phyloP scores from a whole-genome alignment of 2,888 invertebrate species.

The Tinea trinotella region DNA sequence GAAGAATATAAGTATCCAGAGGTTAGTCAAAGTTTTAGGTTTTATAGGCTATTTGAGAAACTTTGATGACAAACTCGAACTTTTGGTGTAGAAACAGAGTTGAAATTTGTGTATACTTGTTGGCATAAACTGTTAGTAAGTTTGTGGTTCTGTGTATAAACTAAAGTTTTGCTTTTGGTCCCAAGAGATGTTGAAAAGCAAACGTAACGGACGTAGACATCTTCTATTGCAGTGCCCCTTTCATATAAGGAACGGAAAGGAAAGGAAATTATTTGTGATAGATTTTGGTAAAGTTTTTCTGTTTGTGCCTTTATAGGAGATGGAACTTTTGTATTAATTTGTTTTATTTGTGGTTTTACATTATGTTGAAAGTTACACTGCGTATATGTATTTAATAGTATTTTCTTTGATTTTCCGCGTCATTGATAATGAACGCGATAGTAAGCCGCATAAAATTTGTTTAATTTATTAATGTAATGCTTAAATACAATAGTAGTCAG shows the following conservation, averaged over 20 bases:
- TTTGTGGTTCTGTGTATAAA: slow-evolving; percentile 5
- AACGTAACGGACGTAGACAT: slow-evolving; percentile 11
- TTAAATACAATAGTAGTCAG: no score
- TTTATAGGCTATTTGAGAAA: neutral
- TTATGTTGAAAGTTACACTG: no score
- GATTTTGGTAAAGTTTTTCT: neutral
- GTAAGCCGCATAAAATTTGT: no score
- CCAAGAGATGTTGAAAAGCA: slow-evolving; percentile 1
- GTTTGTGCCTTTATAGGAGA: neutral
- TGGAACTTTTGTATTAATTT: neutral
- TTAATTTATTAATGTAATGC: no score
- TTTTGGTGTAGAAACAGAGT: neutral
- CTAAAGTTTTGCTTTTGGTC: slow-evolving; percentile 1
- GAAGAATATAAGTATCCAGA: neutral
- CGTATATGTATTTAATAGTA: no score
- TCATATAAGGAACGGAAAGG: neutral
- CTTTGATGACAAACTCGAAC: neutral
- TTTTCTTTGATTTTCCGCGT: no score
- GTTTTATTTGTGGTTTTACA: neutral
- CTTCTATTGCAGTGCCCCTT: slow-evolving; percentile 6
- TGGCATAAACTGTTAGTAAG: neutral
- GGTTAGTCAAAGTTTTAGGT: neutral
- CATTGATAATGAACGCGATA: no score
- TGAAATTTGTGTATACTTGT: slow-evolving; percentile 1
- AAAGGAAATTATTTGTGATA: slow-evolving; percentile 11